Percentiles rank a stretch among this genome's conserved stretches.
Conservation (phyloP, 2,797 vertebrate species). For the Anguilla megastoma region DNA sequence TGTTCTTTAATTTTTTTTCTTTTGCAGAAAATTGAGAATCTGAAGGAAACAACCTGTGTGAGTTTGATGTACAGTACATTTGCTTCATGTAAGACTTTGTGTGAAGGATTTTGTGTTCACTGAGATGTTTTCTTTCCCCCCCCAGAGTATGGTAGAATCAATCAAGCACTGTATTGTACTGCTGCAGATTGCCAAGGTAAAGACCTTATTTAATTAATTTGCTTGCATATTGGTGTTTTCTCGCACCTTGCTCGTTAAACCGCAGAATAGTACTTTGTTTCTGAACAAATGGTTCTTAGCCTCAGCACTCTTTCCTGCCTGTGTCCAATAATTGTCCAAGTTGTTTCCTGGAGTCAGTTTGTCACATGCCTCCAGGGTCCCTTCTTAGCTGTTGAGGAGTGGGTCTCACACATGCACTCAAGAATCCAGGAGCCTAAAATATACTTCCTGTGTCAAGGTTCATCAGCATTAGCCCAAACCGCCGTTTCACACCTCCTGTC, state of each 20-base stretch:
- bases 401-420: slow-evolving; percentile 32
- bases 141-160: slow-evolving; percentile 99
- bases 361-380: slow-evolving; percentile 31
- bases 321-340: slow-evolving; percentile 29
- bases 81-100: not conserved
- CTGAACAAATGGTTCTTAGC: slow-evolving; percentile 25
- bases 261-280: slow-evolving; percentile 35
- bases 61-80: slow-evolving; percentile 65
- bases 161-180: slow-evolving; percentile 99
- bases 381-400: slow-evolving; percentile 44
- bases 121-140: slow-evolving; percentile 58
- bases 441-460: slow-evolving; percentile 13
- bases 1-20: not conserved
- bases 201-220: slow-evolving; percentile 45
- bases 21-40: slow-evolving; percentile 91
- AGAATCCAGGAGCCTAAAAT: not conserved
- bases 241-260: slow-evolving; percentile 36
- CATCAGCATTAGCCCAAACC: not conserved
- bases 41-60: slow-evolving; percentile 99
- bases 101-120: slow-evolving; percentile 25
- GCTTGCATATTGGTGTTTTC: slow-evolving; percentile 23
- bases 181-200: slow-evolving; percentile 99
- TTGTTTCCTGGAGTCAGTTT: slow-evolving; percentile 11
- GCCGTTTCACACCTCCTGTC: slow-evolving; percentile 6
- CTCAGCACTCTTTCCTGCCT: slow-evolving; percentile 37